Evolutionary conservation across 1,140 invertebrate genomes (phyloP), one percentile per base, ranked within the genome.

Genomic region (Meloidogyne exigua): DNA sequence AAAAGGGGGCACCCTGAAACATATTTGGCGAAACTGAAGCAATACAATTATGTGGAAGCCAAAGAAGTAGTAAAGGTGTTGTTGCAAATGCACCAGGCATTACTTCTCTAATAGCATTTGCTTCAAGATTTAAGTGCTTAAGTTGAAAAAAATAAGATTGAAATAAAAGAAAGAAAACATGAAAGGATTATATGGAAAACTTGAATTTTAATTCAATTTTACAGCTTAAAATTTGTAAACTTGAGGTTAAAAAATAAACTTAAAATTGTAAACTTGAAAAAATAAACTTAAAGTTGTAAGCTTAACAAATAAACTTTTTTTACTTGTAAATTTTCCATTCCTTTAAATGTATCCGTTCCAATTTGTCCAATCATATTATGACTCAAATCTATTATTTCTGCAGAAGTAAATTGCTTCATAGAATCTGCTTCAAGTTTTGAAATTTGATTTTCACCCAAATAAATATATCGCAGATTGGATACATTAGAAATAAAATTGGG

Each of bases 41-140:
- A 26, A 87, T 39, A 69, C 85, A 87, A 71, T 87, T 87, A 75
- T 87, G 76, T 23, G 84, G 84, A 68, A 87, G 83, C 86, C 83
- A 87, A 21, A 87, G 79, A 15, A 87, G 76, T 3, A 87, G 68
- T 2, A 87, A 77, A 57, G 85, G 85, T 11, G 85, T 87, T 62
- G 81, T 79, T 21, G 81, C 75, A 69, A 87, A 87, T 21, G 85
- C 84, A 21, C 86, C 84, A 36, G 83, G 72, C n/a, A 83, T 83
- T 64, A 87, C 77, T 28, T 86, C 78, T 65, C 81, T 85, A 69
- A 87, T 86, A 26, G 67, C 28, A 76, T 87, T 87, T 66, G 77
- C 80, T 64, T 88, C 85, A 7, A 87, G 75, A 68, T 87, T 87
- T 10, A 87, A 69, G 63, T 88, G 86, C 74, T 71, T n/a, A 26